These are phyloP conservation scores for Thaumetopoea pityocampa DNA, from an alignment of 1,140 invertebrate species.

Conservation along the genomic window DNA sequence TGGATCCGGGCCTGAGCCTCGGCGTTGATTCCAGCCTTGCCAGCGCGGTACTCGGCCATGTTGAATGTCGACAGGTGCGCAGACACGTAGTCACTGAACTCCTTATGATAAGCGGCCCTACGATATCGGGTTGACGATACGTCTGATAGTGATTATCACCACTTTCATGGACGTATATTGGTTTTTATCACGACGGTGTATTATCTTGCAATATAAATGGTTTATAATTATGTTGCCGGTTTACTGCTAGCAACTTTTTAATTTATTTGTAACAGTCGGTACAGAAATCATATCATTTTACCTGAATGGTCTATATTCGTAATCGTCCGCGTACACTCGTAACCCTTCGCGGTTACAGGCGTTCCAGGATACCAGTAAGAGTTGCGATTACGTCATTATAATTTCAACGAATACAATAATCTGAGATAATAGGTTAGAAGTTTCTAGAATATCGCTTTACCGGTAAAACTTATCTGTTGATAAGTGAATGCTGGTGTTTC, in stretches of 20 bases:
- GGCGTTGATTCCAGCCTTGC: conserved; percentile 68
- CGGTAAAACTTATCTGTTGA: conserved; percentile 27
- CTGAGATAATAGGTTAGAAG: conserved; percentile 13
- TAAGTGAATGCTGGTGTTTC: conserved; percentile 20
- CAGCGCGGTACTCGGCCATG: conserved; percentile 65
- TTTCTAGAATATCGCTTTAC: conserved; percentile 29
- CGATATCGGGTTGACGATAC: conserved; percentile 49
- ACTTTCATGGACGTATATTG: conserved; percentile 34
- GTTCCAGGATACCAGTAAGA: neutral
- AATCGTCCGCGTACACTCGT: neutral
- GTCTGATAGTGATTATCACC: conserved; percentile 55
- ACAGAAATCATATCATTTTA: neutral
- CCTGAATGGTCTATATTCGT: neutral
- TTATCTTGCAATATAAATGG: conserved; percentile 45
- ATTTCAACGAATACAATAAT: conserved; percentile 4
- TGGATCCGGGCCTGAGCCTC: conserved; percentile 81
- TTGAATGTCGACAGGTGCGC: conserved; percentile 51
- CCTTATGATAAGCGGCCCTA: conserved; percentile 49
- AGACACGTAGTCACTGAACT: conserved; percentile 65
- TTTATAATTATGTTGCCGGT: conserved; percentile 36
- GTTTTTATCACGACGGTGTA: conserved; percentile 35
- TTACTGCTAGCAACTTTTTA: conserved; percentile 3
- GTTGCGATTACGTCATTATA: neutral
- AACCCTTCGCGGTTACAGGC: neutral
- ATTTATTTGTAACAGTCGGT: conserved; percentile 1